Base-by-base conservation (phyloP, 1,140 invertebrate genomes). In the Trialeurodes vaporariorum region DNA sequence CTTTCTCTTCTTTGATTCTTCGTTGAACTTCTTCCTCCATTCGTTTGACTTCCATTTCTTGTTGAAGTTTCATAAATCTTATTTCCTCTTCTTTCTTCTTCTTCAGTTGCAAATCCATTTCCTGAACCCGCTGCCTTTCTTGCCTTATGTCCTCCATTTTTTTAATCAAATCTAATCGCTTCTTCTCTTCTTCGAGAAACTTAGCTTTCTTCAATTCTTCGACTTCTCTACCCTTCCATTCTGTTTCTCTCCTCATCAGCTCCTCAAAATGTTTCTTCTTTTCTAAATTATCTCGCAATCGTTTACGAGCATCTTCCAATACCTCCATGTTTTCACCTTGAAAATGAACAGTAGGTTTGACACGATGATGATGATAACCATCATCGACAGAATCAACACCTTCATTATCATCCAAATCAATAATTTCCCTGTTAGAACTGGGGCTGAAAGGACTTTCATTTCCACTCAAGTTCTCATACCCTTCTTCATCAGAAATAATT, bases 371-470 rank as follows among this genome's bases (percentile, higher is more conserved):
- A 27, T n/a, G 49, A 13, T 13, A 24, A 61, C 63, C 59, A 22
- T 17, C 27, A 9, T 25, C 63, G 5, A 26, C 21, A 25, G 21
- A 22, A 1, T 61, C 22, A 27, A 17, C 25, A 1, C 27, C 24
- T 34, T 61, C 26, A 34, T 70, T 64, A 25, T 61, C 22, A 25
- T n/a, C 70, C 25, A 76, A 72, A 13, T 76, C 73, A 25, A 34
- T 65, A n/a, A 72, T 74, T 24, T 76, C 73, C 25, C 76, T 73
- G 1, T n/a, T n/a, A n/a, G n/a, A n/a, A n/a, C n/a, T n/a, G n/a
- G n/a, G n/a, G n/a, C n/a, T n/a, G 70, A 69, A 70, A 76, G 73
- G 21, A 69, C 65, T 69, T 62, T 49, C 5, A 26, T 24, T 2
- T 22, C 22, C 2, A 26, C 26, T 24, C 59, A 59, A 23, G 25